Percentiles rank a stretch among this genome's conserved stretches.
These are phyloP conservation scores for Urophycis tenuis DNA, from an alignment of 2,797 vertebrate species.

Conservation along the genomic window DNA sequence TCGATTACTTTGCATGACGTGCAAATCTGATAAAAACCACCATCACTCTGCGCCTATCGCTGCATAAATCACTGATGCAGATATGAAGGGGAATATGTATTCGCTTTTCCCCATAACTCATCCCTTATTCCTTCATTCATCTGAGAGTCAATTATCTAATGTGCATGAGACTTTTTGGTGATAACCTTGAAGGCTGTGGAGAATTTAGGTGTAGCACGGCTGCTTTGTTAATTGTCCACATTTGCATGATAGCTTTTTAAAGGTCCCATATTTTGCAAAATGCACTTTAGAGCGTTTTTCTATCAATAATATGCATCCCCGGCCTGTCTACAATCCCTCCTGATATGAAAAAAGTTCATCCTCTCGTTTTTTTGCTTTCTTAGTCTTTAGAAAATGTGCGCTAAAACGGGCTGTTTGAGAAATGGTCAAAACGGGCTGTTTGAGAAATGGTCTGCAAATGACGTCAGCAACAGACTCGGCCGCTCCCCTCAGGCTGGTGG, in stretches of 20 bases:
- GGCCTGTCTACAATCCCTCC: no score
- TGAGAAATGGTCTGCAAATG: no score
- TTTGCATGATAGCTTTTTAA: background rate
- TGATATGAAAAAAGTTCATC: no score
- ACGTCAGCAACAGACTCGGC: no score
- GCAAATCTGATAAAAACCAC: constrained; percentile 70
- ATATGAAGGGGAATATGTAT: constrained; percentile 68
- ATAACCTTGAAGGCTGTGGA: constrained; percentile 62
- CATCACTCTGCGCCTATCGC: constrained; percentile 61
- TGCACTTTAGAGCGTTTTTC: no score
- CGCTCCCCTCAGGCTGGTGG: no score
- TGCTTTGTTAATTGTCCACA: constrained; percentile 15
- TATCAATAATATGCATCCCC: no score
- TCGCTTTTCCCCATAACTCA: constrained; percentile 70
- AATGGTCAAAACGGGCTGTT: no score
- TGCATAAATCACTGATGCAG: constrained; percentile 63
- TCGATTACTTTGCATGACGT: constrained; percentile 71
- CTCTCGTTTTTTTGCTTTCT: no score
- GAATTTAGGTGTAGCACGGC: constrained; percentile 26
- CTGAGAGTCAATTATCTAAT: constrained; percentile 70
- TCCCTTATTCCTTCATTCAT: constrained; percentile 68
- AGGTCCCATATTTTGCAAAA: no score
- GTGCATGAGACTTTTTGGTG: constrained; percentile 57
- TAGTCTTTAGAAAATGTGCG: no score
- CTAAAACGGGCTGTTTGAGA: no score